Base-by-base conservation (phyloP, 2,797 vertebrate species). In the Galago senegalensis region DNA sequence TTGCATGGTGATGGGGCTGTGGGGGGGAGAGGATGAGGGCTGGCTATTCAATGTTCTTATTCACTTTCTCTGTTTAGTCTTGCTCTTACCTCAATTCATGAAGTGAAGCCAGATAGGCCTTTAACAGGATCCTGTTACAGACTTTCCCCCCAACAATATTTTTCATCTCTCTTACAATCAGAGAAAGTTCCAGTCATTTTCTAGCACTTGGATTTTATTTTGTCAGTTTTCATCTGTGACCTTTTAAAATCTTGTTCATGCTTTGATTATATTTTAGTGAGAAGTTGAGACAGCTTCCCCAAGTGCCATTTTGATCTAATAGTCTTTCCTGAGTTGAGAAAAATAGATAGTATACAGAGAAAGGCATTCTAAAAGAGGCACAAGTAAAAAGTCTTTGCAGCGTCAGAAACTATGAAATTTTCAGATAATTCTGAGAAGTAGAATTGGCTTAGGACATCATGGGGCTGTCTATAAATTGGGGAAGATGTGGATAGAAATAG, bases 291-390 rank as follows among this genome's bases (percentile, higher is more conserved):
- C n/a, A 91, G 31, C 56, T 10, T 87, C 49, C 58, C 31, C 27
- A 37, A 85, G 27, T 82, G 23, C 11, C 61, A 73, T 82, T 94
- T 93, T 27, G 63, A 89, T 82, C 34, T 76, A 75, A 80, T 17
- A 87, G 56, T 67, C 46, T 84, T 92, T 95, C 73, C n/a, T 86
- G 23, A 83, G 25, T 27, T 93, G 31, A 60, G 60, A n/a, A 70
- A 70, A 60, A 18, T 29, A 7, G 53, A 1, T n/a, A 25, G 0
- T 23, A 12, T 75, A 23, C 17, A 87, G 37, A 75, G 43, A 70
- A 91, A 43, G 8, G 1, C n/a, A 49, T 79, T 65, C 25, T 49
- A 76, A 65, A 40, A 75, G 14, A 46, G 4, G 0, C 20, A 31
- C 14, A 53, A 77, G 14, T 49, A 20, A 20, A 79, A 84, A 12